These are phyloP conservation scores for Lathamus discolor DNA, from an alignment of 2,113 vertebrate species.

Conservation along the genomic window DNA sequence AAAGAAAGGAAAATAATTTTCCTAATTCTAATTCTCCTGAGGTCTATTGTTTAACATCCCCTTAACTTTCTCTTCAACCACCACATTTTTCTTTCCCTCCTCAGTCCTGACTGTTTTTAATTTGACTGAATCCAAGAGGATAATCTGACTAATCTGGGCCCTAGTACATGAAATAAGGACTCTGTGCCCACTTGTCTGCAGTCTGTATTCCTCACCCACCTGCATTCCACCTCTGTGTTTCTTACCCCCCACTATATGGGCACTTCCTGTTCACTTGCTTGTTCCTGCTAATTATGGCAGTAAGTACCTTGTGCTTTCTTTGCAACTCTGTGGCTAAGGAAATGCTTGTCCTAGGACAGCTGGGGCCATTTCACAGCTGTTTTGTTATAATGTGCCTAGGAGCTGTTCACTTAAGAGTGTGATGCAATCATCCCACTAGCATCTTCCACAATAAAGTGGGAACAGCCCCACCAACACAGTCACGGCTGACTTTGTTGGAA, in stretches of 20 bases:
- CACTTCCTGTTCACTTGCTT: neutral
- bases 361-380: neutral
- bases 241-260: neutral
- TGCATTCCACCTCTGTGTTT: neutral
- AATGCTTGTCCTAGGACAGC: neutral
- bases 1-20: neutral
- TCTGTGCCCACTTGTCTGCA: neutral
- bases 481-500: neutral
- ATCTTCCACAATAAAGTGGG: neutral
- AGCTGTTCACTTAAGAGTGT: neutral
- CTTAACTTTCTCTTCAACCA: neutral
- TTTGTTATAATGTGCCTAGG: neutral
- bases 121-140: neutral
- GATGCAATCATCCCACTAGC: neutral
- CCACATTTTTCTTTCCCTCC: neutral
- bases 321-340: neutral
- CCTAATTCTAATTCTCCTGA: neutral
- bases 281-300: neutral
- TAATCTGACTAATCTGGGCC: neutral
- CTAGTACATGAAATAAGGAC: neutral
- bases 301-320: neutral
- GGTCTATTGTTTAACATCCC: neutral
- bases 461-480: neutral
- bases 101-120: neutral
- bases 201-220: neutral